Evolutionary conservation across 1,140 invertebrate species (phyloP), one percentile per base, ranked within the genome.

Genomic region (Rhagoletis pomonella): DNA sequence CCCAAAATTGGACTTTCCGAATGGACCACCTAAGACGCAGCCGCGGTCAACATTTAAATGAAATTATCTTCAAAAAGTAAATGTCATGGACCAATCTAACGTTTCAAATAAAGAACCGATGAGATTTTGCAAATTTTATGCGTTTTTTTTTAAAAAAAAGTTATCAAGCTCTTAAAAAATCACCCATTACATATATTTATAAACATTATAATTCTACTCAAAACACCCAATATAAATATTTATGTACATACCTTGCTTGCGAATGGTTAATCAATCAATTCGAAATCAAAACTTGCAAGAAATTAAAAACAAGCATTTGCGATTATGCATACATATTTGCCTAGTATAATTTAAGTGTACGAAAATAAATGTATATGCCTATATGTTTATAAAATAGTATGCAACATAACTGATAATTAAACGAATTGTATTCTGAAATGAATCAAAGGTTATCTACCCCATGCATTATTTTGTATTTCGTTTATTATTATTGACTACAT

Each of bases 401-500:
- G 67, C 14, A 73, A 73, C 17, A 17, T 17, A 73, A 44, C 39
- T 73, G 42, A 73, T 39, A 73, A n/a, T 44, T 47, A 47, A 73
- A 73, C 44, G 44, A 73, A 55, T 55, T 73, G 2, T 2, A 47
- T 17, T 44, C 42, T 73, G 42, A 42, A 6, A 73, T 42, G 67
- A 73, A 73, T 47, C 67, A 73, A 73, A 73, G 67, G 67, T 73
- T 73, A 73, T 73, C 67, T 73, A 47, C 67, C 67, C 14, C 67
- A 14, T 47, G 12, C n/a, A 39, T 29, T 29, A 67, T 12, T 67
- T 67, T 67, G 12, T 67, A 39, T 42, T 19, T 47, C 50, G 5
- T 55, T 55, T 29, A 29, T 55, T 55, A 10, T 55, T 55, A 55
- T 55, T 55, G 50, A 7, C 50, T 55, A 55, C 50, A 55, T 55